Evolutionary conservation across 2,113 vertebrate species (phyloP).

Genomic region (Xyrauchen texanus): DNA sequence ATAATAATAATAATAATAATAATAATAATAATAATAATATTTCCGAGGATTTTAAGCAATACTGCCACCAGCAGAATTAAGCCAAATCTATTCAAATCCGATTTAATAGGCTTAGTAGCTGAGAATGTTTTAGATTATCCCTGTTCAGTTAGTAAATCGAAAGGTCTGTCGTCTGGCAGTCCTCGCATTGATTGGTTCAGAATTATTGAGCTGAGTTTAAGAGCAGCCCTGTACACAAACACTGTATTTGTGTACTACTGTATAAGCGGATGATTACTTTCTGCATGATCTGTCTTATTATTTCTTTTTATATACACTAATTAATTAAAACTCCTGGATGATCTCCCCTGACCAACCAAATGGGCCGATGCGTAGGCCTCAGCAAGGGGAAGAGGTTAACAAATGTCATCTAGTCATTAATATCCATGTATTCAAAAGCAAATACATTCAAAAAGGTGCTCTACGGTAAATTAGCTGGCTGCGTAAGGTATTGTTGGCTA

Average conservation of each 20-base stretch:
- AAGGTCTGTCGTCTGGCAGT: constrained; percentile 17
- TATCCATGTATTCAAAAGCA: constrained; percentile 78
- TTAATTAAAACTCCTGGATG: not conserved
- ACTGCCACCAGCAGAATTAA: constrained; percentile 6
- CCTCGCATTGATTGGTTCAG: constrained; percentile 2
- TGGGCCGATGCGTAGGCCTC: not conserved
- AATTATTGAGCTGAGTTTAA: constrained; percentile 2
- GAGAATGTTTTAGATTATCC: constrained; percentile 10
- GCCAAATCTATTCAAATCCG: constrained; percentile 31
- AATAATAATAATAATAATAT: not conserved
- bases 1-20: too few relatives aligned
- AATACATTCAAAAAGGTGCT: constrained; percentile 79
- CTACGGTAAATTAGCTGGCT: constrained; percentile 82
- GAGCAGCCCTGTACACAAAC: not conserved
- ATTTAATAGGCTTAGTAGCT: constrained; percentile 36
- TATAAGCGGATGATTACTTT: not conserved
- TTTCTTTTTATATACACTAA: not conserved
- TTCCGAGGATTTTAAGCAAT: not conserved
- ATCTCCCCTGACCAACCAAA: not conserved
- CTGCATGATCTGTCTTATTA: not conserved
- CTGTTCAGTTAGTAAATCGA: constrained; percentile 27
- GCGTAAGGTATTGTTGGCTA: constrained; percentile 83
- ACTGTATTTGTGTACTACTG: not conserved
- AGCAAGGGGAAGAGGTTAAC: constrained; percentile 65
- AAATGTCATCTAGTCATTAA: constrained; percentile 74